These are phyloP conservation scores for Diglossa brunneiventris DNA, from an alignment of 2,113 vertebrate genomes.

Conservation along the genomic window DNA sequence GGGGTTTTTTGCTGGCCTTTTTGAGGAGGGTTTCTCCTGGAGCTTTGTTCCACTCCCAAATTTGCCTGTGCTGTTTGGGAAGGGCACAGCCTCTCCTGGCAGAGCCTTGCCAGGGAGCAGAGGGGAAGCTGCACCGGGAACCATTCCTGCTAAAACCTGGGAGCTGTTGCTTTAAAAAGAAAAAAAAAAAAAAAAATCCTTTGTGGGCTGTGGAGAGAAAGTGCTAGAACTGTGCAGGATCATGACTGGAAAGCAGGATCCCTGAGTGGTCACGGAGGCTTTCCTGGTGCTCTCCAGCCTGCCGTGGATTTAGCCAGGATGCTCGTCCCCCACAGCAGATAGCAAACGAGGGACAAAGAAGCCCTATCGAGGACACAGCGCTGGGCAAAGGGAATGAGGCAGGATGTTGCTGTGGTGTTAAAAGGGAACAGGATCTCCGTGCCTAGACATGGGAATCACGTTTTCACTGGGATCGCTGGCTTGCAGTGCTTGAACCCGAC, in stretches of 20 bases:
- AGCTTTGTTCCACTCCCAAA: not conserved
- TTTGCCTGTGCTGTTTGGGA: accelerated
- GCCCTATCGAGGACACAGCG: constrained; percentile 22
- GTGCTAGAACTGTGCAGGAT: constrained; percentile 84
- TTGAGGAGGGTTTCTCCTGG: not conserved
- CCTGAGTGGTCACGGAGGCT: constrained; percentile 72
- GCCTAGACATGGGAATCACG: constrained; percentile 74
- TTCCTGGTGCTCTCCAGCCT: constrained; percentile 59
- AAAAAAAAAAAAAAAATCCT: constrained; percentile 66
- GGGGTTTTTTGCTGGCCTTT: not conserved
- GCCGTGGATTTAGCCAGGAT: constrained; percentile 61
- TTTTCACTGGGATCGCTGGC: constrained; percentile 67
- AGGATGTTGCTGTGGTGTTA: constrained; percentile 72
- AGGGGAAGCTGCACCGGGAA: constrained; percentile 3
- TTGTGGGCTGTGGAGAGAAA: constrained; percentile 83
- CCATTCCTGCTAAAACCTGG: constrained; percentile 50
- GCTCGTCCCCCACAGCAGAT: constrained; percentile 65
- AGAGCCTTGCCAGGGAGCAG: not conserved
- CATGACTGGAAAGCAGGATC: constrained; percentile 83
- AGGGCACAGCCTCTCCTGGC: not conserved
- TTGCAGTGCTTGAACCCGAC: constrained; percentile 69
- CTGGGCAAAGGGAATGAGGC: constrained; percentile 76
- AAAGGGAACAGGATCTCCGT: constrained; percentile 70
- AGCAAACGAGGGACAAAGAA: constrained; percentile 53
- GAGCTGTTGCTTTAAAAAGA: constrained; percentile 81